Conservation (phyloP, 2,797 vertebrate species). For the Petrocephalus sullivani region DNA sequence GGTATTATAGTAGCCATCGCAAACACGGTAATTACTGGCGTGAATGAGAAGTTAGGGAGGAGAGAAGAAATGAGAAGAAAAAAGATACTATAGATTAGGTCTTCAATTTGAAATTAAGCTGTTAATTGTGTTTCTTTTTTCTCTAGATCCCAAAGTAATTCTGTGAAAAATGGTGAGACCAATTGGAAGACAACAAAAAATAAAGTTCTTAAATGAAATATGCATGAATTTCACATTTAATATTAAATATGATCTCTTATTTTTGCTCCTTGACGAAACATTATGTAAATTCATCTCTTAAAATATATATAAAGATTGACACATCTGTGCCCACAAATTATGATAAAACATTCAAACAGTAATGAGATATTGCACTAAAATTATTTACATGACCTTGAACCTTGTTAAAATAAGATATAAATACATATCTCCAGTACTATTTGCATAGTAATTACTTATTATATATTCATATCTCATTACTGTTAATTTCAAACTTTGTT, state of each 20-base stretch:
- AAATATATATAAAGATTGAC: not conserved
- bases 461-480: not conserved
- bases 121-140: not conserved
- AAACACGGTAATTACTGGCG: constrained; percentile 99
- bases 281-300: not conserved
- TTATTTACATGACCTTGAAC: not conserved
- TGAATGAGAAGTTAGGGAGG: constrained; percentile 74
- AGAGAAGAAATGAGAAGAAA: constrained; percentile 68
- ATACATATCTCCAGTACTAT: not conserved
- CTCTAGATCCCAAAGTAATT: not conserved
- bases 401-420: not conserved
- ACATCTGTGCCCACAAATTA: not conserved
- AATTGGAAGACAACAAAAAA: constrained; percentile 28
- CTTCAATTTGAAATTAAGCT: constrained; percentile 81
- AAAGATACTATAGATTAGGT: constrained; percentile 86
- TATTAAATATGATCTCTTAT: not conserved
- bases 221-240: not conserved
- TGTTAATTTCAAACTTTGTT: not conserved
- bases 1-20: constrained; percentile 99
- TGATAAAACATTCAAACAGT: not conserved
- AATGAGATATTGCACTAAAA: not conserved
- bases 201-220: constrained; percentile 35
- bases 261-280: not conserved
- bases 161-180: not conserved
- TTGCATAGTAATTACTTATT: not conserved